A percentile compares a stretch with the other conserved stretches of the same genome.
These are phyloP conservation scores for Seira sanloemensis DNA, from an alignment of 2,888 invertebrate genomes.

Conservation along the genomic window DNA sequence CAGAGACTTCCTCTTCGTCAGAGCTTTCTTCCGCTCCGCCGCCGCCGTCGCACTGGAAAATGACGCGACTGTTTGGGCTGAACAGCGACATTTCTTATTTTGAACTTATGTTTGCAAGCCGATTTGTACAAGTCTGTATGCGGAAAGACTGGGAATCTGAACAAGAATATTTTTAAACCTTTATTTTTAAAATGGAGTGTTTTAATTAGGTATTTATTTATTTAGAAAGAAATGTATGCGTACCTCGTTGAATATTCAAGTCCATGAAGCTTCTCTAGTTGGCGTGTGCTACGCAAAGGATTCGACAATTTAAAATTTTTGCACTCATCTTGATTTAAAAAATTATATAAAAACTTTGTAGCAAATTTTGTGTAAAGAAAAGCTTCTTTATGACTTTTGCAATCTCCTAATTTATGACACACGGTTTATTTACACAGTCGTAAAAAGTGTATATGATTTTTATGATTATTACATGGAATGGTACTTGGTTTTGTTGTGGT, in stretches of 20 bases:
- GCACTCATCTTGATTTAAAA: neutral
- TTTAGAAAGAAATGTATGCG: neutral
- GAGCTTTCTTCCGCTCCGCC: neutral
- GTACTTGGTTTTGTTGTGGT: conserved; percentile 4
- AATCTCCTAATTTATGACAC: neutral
- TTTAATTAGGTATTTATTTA: neutral
- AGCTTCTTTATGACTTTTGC: neutral
- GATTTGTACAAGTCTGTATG: neutral
- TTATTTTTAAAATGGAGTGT: neutral
- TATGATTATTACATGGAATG: neutral
- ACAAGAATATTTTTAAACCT: neutral
- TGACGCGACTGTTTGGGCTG: neutral
- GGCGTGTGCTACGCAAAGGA: neutral
- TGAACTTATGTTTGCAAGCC: neutral
- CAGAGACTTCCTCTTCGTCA: conserved; percentile 25
- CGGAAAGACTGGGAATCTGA: conserved; percentile 28
- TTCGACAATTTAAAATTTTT: neutral
- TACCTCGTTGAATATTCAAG: neutral
- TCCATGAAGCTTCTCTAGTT: neutral
- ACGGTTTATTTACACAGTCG: neutral
- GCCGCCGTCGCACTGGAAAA: conserved; percentile 39
- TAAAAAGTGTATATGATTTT: neutral
- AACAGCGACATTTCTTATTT: too few species aligned
- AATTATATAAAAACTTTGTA: neutral
- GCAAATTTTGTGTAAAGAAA: too few species aligned